Conservation (phyloP, 1,140 invertebrate species). For the Mesaphorura yosii region DNA sequence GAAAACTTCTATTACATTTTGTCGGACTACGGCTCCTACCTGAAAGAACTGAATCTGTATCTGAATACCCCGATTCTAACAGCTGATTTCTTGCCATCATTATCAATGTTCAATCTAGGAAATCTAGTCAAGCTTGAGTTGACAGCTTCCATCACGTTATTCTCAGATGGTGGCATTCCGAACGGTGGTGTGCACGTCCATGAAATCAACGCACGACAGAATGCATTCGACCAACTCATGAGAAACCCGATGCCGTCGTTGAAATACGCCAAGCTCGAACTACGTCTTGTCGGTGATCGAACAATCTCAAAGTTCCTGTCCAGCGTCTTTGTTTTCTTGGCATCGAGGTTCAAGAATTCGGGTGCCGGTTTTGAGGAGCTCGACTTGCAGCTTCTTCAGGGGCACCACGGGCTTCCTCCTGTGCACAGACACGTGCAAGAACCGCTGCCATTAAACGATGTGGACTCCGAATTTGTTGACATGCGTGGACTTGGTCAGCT, state of each 20-base stretch:
- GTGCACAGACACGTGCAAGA: no score
- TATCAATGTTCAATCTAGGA: conserved; percentile 17
- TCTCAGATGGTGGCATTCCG: background rate
- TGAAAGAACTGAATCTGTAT: conserved; percentile 1
- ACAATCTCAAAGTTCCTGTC: conserved; percentile 14
- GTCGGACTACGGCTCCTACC: background rate
- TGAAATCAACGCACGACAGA: conserved; percentile 9
- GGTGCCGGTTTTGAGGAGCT: no score
- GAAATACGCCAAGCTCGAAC: conserved; percentile 10
- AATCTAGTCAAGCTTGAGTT: conserved; percentile 7
- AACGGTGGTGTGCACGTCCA: background rate
- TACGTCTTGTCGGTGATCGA: conserved; percentile 7
- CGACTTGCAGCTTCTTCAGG: conserved; percentile 23
- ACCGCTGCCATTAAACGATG: conserved; percentile 12
- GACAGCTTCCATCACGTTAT: conserved; percentile 8
- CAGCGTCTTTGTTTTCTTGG: conserved; percentile 6
- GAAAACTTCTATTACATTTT: conserved; percentile 17
- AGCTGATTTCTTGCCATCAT: background rate
- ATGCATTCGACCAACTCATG: conserved; percentile 6
- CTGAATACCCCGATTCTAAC: background rate
- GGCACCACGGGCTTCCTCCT: conserved; percentile 25
- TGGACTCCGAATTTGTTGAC: conserved; percentile 13
- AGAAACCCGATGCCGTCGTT: background rate
- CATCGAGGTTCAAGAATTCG: no score
- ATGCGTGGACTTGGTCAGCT: conserved; percentile 5